Evolutionary conservation across 1,140 invertebrate genomes (phyloP).

Genomic region (Drosophila tristis): DNA sequence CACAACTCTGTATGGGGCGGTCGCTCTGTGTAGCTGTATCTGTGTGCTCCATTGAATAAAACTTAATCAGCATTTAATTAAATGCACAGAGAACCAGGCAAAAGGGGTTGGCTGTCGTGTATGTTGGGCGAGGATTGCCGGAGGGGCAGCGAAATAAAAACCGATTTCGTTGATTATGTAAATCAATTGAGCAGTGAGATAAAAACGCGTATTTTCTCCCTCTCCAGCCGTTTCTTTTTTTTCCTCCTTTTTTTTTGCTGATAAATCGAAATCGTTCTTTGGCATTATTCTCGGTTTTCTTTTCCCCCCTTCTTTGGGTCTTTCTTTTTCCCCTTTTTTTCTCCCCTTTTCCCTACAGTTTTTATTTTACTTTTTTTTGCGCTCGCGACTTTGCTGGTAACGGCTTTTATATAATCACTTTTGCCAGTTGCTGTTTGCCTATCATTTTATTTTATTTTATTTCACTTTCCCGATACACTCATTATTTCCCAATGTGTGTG

Average conservation of each 20-base stretch:
- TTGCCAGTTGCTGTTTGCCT: slow-evolving; percentile 48
- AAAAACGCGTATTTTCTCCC: slow-evolving; percentile 51
- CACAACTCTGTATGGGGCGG: not conserved
- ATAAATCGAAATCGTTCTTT: slow-evolving; percentile 77
- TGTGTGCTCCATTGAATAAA: slow-evolving; percentile 73
- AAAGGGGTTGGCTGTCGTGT: not conserved
- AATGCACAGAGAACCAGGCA: slow-evolving; percentile 44
- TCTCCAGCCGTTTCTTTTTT: not conserved
- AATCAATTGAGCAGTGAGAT: slow-evolving; percentile 76
- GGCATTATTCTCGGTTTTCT: slow-evolving; percentile 58
- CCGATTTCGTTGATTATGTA: slow-evolving; percentile 77
- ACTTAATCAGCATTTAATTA: slow-evolving; percentile 81
- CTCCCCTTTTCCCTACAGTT: slow-evolving; percentile 8
- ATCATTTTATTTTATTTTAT: slow-evolving; percentile 53
- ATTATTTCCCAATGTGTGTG: slow-evolving; percentile 18
- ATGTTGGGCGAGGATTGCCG: not conserved
- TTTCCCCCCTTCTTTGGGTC: slow-evolving; percentile 21
- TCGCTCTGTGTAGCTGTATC: not conserved
- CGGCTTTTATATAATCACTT: slow-evolving; percentile 63
- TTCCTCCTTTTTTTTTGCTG: slow-evolving; percentile 57
- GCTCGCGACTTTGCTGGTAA: slow-evolving; percentile 45
- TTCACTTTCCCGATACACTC: slow-evolving; percentile 42
- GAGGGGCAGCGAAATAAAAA: slow-evolving; percentile 30
- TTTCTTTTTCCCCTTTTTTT: slow-evolving; percentile 20
- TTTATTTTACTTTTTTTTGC: slow-evolving; percentile 38